phyloP scores from a whole-genome alignment of 2,888 invertebrate species.

The Andrena bicolor region DNA sequence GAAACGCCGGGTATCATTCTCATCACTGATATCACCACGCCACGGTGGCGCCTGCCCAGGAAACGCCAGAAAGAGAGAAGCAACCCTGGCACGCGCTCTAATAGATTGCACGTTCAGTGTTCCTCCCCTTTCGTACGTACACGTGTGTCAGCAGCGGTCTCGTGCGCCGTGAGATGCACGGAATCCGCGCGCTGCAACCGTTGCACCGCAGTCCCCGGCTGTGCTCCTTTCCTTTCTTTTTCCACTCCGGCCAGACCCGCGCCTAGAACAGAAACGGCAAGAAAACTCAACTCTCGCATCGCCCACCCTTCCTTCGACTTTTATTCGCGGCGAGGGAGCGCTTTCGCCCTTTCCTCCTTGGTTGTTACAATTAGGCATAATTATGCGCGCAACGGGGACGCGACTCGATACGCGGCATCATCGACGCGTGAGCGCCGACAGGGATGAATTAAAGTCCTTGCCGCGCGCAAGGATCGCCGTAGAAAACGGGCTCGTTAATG shows the following conservation, averaged over 20 bases:
- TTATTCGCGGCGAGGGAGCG: slow-evolving; percentile 46
- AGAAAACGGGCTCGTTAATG: slow-evolving; percentile 51
- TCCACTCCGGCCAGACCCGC: neutral
- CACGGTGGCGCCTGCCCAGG: slow-evolving; percentile 31
- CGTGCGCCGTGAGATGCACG: slow-evolving; percentile 6
- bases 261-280: slow-evolving; percentile 35
- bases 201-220: neutral
- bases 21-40: slow-evolving; percentile 57
- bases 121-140: slow-evolving; percentile 39
- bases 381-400: slow-evolving; percentile 57
- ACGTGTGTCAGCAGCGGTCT: slow-evolving; percentile 22
- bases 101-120: slow-evolving; percentile 71
- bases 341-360: slow-evolving; percentile 24
- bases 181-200: slow-evolving; percentile 12
- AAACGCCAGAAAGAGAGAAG: slow-evolving; percentile 22
- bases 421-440: slow-evolving; percentile 45
- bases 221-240: slow-evolving; percentile 20
- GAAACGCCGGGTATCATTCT: slow-evolving; percentile 57
- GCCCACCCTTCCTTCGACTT: slow-evolving; percentile 39
- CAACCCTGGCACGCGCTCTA: slow-evolving; percentile 67
- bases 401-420: slow-evolving; percentile 30
- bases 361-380: slow-evolving; percentile 70
- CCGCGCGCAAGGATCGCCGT: slow-evolving; percentile 28
- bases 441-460: slow-evolving; percentile 52
- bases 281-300: slow-evolving; percentile 26